phyloP scores from a whole-genome alignment of 2,797 vertebrate species.

The Ctenopoma kingsleyae region DNA sequence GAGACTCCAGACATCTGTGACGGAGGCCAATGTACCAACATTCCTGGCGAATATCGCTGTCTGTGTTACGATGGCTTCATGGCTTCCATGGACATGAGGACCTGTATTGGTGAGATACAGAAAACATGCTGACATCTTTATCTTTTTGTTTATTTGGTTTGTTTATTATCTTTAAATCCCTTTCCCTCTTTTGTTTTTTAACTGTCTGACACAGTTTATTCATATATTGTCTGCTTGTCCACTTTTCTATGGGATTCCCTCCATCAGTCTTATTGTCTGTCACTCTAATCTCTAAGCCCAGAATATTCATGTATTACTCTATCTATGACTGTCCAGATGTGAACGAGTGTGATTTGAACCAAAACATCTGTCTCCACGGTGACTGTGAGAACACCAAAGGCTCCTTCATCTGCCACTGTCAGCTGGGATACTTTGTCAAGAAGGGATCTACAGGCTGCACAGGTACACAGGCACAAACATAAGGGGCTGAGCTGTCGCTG shows the following conservation, averaged over 20 bases:
- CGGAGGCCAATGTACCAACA: constrained; percentile 92
- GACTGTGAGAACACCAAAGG: constrained; percentile 96
- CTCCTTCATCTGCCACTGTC: constrained; percentile 96
- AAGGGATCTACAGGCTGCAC: constrained; percentile 94
- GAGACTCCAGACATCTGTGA: constrained; percentile 93
- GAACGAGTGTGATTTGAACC: constrained; percentile 94
- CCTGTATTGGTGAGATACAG: constrained; percentile 89
- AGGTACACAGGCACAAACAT: constrained; percentile 76
- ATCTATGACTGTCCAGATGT: constrained; percentile 84
- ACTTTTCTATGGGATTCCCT: background rate
- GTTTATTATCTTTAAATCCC: background rate
- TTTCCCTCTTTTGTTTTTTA: background rate
- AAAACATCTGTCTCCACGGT: constrained; percentile 94
- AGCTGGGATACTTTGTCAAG: constrained; percentile 91
- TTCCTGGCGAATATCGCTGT: constrained; percentile 92
- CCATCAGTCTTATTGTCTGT: constrained; percentile 42
- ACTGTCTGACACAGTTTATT: constrained; percentile 4
- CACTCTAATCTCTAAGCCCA: constrained; percentile 23
- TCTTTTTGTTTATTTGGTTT: background rate
- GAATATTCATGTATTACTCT: constrained; percentile 12
- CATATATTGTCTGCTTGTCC: background rate
- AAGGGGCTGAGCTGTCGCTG: background rate
- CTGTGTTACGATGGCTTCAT: constrained; percentile 94
- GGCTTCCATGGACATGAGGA: constrained; percentile 93
- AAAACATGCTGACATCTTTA: background rate